Conservation (phyloP, 2,113 vertebrate genomes). For the Oryzias woworae region DNA sequence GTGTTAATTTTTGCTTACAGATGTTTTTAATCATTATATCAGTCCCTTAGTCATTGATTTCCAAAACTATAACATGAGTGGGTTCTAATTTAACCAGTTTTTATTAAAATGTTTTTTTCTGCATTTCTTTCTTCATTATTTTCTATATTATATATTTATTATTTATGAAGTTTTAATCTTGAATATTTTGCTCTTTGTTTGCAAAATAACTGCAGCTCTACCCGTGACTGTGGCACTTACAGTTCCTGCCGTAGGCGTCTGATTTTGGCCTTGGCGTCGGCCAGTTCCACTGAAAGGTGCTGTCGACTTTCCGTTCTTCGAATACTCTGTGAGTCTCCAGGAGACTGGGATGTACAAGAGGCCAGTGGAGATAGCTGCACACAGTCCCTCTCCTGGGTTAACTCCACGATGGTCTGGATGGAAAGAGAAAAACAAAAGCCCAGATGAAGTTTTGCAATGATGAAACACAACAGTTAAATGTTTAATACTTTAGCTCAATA, state of each 20-base stretch:
- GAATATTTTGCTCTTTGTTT: conserved; percentile 6
- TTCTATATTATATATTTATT: too few species aligned
- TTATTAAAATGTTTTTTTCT: too few species aligned
- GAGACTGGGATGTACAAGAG: conserved; percentile 81
- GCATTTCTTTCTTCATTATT: too few species aligned
- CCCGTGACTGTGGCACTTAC: conserved; percentile 79
- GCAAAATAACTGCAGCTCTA: neutral
- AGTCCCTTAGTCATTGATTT: neutral
- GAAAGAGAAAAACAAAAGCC: neutral
- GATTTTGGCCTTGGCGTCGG: conserved; percentile 96
- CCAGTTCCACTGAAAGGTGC: conserved; percentile 95
- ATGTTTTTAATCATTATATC: neutral
- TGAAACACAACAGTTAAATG: neutral
- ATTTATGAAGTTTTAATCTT: neutral
- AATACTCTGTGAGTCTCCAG: conserved; percentile 91
- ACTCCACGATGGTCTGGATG: conserved; percentile 88
- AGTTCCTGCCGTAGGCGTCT: conserved; percentile 94
- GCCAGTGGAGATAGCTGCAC: conserved; percentile 85
- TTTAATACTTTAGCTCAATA: neutral
- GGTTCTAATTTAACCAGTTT: too few species aligned
- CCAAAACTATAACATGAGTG: too few species aligned
- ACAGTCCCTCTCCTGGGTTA: conserved; percentile 93
- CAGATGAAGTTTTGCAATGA: neutral
- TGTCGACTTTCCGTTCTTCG: conserved; percentile 94
- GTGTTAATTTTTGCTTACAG: neutral